These are phyloP conservation scores for Armadillidium nasatum DNA, from an alignment of 1,140 invertebrate species.

Conservation along the genomic window DNA sequence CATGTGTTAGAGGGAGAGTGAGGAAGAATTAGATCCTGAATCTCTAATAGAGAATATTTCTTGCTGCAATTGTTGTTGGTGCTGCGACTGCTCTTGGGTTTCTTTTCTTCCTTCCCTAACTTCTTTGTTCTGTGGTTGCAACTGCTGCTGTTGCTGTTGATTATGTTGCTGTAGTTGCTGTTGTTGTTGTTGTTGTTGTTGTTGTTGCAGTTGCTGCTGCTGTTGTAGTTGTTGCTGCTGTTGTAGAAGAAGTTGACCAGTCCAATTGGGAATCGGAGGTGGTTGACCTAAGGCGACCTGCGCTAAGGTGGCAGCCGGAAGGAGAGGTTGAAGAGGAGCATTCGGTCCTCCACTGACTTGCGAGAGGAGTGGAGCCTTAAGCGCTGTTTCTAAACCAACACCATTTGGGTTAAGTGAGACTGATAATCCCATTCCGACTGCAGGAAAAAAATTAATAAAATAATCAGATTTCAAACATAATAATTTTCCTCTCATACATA, in stretches of 20 bases:
- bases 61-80: too few species aligned
- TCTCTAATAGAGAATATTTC: slow-evolving; percentile 34
- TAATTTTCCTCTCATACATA: neutral
- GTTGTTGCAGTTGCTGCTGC: neutral
- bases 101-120: neutral
- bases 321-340: slow-evolving; percentile 38
- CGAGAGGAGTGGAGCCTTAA: slow-evolving; percentile 43
- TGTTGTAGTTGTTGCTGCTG: neutral
- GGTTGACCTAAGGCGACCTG: slow-evolving; percentile 37
- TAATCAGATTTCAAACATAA: neutral
- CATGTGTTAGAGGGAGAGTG: slow-evolving; percentile 25
- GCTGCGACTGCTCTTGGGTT: too few species aligned
- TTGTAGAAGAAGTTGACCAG: slow-evolving; percentile 1
- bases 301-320: slow-evolving; percentile 39
- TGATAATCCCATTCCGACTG: slow-evolving; percentile 45
- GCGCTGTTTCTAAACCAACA: slow-evolving; percentile 44
- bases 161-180: too few species aligned
- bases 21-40: slow-evolving; percentile 31
- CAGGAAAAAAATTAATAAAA: slow-evolving; percentile 38
- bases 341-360: slow-evolving; percentile 37
- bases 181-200: slow-evolving; percentile 9
- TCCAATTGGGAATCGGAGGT: slow-evolving; percentile 20
- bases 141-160: too few species aligned
- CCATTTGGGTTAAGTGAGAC: slow-evolving; percentile 45
- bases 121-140: neutral